Conservation (phyloP, 2,113 vertebrate species). For the Poeciliopsis turrubarensis region DNA sequence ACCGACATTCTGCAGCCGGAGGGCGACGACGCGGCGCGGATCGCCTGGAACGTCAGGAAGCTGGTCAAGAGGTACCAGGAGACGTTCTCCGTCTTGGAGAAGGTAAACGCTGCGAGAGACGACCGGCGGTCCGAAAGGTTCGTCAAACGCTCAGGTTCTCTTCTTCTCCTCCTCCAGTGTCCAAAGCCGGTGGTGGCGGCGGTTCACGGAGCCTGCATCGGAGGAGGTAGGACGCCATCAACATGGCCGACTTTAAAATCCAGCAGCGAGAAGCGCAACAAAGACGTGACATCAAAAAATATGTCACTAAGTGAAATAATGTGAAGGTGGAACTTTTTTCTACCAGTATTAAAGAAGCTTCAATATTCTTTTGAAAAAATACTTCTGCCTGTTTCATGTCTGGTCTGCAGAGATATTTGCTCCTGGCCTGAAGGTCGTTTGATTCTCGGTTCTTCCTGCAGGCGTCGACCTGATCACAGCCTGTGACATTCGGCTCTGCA, state of each 20-base stretch:
- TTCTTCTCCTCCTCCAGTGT: conserved; percentile 76
- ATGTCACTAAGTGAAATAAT: too few species aligned
- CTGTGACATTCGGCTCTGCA: conserved; percentile 89
- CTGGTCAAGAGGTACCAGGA: conserved; percentile 81
- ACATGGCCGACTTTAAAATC: too few species aligned
- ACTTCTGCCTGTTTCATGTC: too few species aligned
- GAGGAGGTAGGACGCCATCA: conserved; percentile 80
- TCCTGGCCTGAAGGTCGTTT: too few species aligned
- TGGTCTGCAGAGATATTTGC: too few species aligned
- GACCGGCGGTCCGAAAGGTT: not conserved
- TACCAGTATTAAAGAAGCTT: too few species aligned
- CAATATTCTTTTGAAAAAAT: too few species aligned
- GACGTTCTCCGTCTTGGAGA: conserved; percentile 87
- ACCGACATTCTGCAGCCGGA: conserved; percentile 69
- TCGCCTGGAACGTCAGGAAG: conserved; percentile 80
- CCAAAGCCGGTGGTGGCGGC: conserved; percentile 88
- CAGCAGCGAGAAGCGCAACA: too few species aligned
- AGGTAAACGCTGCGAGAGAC: conserved; percentile 65
- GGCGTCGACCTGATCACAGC: conserved; percentile 88
- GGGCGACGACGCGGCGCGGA: conserved; percentile 82
- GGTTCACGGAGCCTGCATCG: conserved; percentile 85
- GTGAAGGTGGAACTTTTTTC: too few species aligned
- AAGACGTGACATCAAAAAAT: too few species aligned
- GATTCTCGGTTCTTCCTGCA: conserved; percentile 46
- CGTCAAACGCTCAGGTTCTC: not conserved